These are phyloP conservation scores for Geotrypetes seraphini DNA, from an alignment of 2,797 vertebrate genomes.

Conservation along the genomic window DNA sequence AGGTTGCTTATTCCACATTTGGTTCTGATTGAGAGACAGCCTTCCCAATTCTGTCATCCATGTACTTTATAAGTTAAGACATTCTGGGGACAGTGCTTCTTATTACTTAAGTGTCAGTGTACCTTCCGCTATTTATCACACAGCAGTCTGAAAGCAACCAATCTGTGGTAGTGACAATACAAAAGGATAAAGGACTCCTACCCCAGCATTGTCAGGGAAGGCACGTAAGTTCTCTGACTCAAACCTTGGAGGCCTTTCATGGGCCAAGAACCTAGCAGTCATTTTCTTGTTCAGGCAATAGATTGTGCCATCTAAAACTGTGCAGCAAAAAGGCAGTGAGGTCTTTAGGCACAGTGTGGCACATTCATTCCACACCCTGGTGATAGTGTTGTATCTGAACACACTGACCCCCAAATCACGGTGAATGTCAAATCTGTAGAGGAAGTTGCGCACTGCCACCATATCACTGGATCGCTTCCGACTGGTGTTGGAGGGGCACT, in stretches of 20 bases:
- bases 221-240: conserved; percentile 24
- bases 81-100: too few relatives aligned
- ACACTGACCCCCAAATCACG: conserved; percentile 15
- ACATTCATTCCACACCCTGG: conserved; percentile 14
- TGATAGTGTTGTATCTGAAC: conserved; percentile 33
- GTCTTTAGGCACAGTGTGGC: conserved; percentile 8
- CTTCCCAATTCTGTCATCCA: too few relatives aligned
- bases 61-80: too few relatives aligned
- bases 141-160: conserved; percentile 12
- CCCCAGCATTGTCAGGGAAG: conserved; percentile 15
- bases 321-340: conserved; percentile 22
- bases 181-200: conserved; percentile 25
- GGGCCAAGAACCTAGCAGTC: conserved; percentile 17
- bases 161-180: conserved; percentile 26
- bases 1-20: too few relatives aligned
- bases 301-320: conserved; percentile 24
- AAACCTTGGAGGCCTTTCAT: conserved; percentile 21
- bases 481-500: conserved; percentile 38
- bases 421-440: conserved; percentile 36
- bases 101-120: too few relatives aligned
- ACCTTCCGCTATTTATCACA: conserved; percentile 1
- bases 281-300: conserved; percentile 39
- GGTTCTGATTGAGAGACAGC: too few relatives aligned
- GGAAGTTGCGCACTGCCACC: conserved; percentile 25
- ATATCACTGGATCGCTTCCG: conserved; percentile 32